A percentile compares a stretch with the other conserved stretches of the same genome.
Conservation (phyloP, 2,888 invertebrate species). For the Drosophila atroscutellata region DNA sequence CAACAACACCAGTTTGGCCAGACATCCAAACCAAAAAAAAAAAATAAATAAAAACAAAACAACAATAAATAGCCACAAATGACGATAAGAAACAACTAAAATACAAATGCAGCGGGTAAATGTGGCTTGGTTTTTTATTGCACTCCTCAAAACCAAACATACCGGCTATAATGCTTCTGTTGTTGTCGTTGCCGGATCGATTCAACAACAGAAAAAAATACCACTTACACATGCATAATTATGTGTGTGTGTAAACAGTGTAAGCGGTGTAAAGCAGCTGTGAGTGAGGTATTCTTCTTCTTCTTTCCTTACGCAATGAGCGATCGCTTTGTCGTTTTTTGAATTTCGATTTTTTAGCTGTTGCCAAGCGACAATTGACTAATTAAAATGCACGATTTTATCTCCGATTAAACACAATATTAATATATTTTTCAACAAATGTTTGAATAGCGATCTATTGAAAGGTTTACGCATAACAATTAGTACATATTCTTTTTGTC, state of each 20-base stretch:
- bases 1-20: conserved; percentile 36
- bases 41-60: conserved; percentile 24
- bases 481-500: not conserved
- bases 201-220: conserved; percentile 36
- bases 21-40: conserved; percentile 17
- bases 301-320: conserved; percentile 63
- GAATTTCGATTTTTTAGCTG: conserved; percentile 15
- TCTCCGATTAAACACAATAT: not conserved
- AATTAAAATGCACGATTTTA: not conserved
- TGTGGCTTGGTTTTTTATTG: conserved; percentile 57
- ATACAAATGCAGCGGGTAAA: conserved; percentile 61
- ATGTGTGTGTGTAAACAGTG: conserved; percentile 27
- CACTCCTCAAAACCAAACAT: conserved; percentile 39
- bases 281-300: conserved; percentile 24
- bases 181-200: conserved; percentile 47
- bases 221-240: conserved; percentile 2
- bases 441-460: not conserved
- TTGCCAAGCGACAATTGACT: conserved; percentile 17
- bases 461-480: not conserved
- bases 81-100: conserved; percentile 50
- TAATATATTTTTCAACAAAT: not conserved
- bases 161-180: conserved; percentile 46
- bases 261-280: conserved; percentile 50
- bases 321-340: conserved; percentile 28
- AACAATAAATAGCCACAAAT: conserved; percentile 47